Conservation (phyloP, 2,888 invertebrate genomes). For the Piscicola geometra region DNA sequence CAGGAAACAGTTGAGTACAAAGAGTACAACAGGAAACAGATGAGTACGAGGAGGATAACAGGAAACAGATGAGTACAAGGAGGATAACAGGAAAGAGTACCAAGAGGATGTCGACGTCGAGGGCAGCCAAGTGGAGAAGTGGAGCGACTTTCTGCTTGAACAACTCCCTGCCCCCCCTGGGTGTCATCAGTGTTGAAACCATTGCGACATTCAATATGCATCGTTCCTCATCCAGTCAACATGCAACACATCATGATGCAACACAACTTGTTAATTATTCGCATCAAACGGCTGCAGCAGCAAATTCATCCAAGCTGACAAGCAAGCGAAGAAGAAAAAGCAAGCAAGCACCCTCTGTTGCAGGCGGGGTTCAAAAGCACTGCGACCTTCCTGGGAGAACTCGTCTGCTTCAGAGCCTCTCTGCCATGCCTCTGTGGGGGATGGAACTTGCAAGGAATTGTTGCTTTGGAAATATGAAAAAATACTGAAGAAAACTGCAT, state of each 20-base stretch:
- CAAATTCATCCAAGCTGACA: neutral
- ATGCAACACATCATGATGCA: neutral
- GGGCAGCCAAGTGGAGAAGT: slow-evolving; percentile 81
- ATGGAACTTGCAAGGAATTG: too few relatives aligned
- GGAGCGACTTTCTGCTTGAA: slow-evolving; percentile 91
- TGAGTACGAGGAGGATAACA: too few relatives aligned
- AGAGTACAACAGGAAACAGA: too few relatives aligned
- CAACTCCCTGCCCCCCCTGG: slow-evolving; percentile 61
- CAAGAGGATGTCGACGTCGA: slow-evolving; percentile 60
- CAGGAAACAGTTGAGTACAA: too few relatives aligned
- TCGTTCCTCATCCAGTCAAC: neutral
- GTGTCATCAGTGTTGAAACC: slow-evolving; percentile 39
- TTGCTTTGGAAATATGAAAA: too few relatives aligned
- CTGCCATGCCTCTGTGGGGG: too few relatives aligned
- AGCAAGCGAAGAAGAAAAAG: too few relatives aligned
- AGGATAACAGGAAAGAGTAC: too few relatives aligned
- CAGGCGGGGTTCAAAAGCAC: slow-evolving; percentile 87
- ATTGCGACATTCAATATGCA: too few relatives aligned
- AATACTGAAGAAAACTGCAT: too few relatives aligned
- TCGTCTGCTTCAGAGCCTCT: slow-evolving; percentile 62
- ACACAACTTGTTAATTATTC: neutral
- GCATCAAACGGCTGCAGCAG: neutral
- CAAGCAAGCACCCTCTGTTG: slow-evolving; percentile 72
- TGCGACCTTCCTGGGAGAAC: slow-evolving; percentile 70
- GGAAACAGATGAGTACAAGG: too few relatives aligned